Evolutionary conservation across 2,113 vertebrate genomes (phyloP).

Genomic region (Hoplias malabaricus): DNA sequence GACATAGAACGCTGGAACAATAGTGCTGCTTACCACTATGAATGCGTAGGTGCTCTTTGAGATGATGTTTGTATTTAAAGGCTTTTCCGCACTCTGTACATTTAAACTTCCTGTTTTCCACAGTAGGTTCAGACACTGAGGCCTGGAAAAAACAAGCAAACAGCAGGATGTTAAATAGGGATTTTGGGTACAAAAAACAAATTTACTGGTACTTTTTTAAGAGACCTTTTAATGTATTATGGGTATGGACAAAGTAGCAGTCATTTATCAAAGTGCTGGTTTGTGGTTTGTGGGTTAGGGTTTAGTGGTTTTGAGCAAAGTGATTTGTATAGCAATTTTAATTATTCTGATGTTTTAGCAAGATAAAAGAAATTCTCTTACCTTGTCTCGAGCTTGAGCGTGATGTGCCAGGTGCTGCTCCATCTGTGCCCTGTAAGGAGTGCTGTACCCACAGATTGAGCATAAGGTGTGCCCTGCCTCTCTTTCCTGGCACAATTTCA

Average conservation of each 20-base stretch:
- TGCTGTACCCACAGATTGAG: constrained; percentile 72
- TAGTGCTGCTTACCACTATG: constrained; percentile 75
- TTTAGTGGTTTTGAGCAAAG: background rate
- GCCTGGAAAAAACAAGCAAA: constrained; percentile 38
- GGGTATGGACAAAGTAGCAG: background rate
- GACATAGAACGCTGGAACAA: constrained; percentile 39
- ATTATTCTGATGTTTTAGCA: background rate
- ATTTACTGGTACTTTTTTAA: too few species aligned
- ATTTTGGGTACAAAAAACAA: background rate
- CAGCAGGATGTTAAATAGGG: background rate
- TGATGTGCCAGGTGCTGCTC: constrained; percentile 72
- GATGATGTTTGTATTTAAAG: constrained; percentile 85
- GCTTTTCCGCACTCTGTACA: constrained; percentile 82
- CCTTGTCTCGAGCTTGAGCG: constrained; percentile 70
- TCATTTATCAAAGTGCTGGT: background rate
- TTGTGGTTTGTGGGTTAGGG: background rate
- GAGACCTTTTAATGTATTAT: background rate
- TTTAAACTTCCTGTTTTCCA: constrained; percentile 80
- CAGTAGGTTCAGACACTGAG: constrained; percentile 57
- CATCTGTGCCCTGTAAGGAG: constrained; percentile 72
- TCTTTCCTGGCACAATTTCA: constrained; percentile 73
- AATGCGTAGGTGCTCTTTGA: constrained; percentile 83
- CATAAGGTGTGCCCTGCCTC: constrained; percentile 66
- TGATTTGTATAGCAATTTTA: background rate
- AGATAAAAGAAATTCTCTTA: constrained; percentile 29